phyloP scores from a whole-genome alignment of 2,113 vertebrate genomes.

The Toxotes jaculatrix region DNA sequence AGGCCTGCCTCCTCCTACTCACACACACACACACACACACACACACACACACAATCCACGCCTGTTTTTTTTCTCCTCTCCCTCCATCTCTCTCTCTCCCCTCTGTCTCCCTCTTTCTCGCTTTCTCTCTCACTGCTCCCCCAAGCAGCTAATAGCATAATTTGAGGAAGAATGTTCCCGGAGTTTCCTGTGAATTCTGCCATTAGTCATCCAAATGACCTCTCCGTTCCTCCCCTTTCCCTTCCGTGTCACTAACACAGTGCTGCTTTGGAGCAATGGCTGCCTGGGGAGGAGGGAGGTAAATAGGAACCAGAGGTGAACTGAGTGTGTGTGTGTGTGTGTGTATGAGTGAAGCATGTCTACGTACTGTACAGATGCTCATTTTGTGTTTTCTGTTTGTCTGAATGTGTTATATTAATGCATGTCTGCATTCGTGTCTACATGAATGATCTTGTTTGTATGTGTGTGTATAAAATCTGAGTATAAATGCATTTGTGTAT shows the following conservation, averaged over 20 bases:
- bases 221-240: conserved; percentile 83
- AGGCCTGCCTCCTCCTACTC: conserved; percentile 46
- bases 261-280: conserved; percentile 62
- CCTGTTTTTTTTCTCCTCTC: conserved; percentile 59
- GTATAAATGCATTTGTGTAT: conserved; percentile 14
- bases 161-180: conserved; percentile 96
- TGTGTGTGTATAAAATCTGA: conserved; percentile 2
- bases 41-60: conserved; percentile 23
- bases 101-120: conserved; percentile 2
- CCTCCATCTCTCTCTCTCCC: conserved; percentile 38
- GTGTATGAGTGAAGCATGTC: conserved; percentile 18
- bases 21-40: conserved; percentile 17
- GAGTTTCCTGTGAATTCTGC: conserved; percentile 98
- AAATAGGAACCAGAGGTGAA: conserved; percentile 77
- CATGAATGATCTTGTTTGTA: not conserved
- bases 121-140: conserved; percentile 50
- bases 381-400: conserved; percentile 6
- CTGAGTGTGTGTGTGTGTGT: conserved; percentile 12
- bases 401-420: not conserved
- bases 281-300: conserved; percentile 62
- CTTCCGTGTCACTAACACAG: conserved; percentile 66
- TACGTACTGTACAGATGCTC: not conserved
- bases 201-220: conserved; percentile 93
- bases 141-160: conserved; percentile 95
- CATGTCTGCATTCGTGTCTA: not conserved